Conservation (phyloP, 1,140 invertebrate genomes). For the Heliconius congener region DNA sequence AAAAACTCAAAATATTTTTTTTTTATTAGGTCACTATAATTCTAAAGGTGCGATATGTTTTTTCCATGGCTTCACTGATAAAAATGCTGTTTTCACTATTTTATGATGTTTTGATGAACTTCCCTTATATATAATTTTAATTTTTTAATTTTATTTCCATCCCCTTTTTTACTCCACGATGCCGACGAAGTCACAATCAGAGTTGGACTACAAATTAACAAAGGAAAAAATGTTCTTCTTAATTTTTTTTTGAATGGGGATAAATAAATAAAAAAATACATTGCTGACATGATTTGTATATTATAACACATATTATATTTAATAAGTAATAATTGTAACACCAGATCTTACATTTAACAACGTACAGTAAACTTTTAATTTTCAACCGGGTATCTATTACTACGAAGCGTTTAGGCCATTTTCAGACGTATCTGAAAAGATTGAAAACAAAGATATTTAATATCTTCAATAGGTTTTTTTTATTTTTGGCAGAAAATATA, state of each 20-base stretch:
- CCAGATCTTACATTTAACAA: conserved; percentile 39
- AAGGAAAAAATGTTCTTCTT: background rate
- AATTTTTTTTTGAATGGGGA: background rate
- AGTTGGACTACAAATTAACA: no score
- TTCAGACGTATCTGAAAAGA: conserved; percentile 16
- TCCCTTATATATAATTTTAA: no score
- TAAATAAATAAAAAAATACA: conserved; percentile 43
- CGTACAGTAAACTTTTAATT: conserved; percentile 27
- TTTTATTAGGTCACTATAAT: no score
- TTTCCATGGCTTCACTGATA: no score
- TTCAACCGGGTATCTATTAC: conserved; percentile 30
- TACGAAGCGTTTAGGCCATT: conserved; percentile 53
- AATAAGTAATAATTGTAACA: conserved; percentile 49
- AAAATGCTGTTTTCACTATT: no score
- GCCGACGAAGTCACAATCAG: no score
- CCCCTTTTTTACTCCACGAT: no score
- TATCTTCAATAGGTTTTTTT: conserved; percentile 58
- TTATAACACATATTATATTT: conserved; percentile 71
- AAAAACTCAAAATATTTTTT: no score
- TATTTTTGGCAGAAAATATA: conserved; percentile 64
- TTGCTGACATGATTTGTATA: conserved; percentile 73
- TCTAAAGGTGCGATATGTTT: no score
- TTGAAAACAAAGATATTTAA: conserved; percentile 53
- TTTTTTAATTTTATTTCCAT: no score
- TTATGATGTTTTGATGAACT: no score